These are phyloP conservation scores for Eulemur mongoz DNA, from an alignment of 2,797 vertebrate species.

Conservation along the genomic window DNA sequence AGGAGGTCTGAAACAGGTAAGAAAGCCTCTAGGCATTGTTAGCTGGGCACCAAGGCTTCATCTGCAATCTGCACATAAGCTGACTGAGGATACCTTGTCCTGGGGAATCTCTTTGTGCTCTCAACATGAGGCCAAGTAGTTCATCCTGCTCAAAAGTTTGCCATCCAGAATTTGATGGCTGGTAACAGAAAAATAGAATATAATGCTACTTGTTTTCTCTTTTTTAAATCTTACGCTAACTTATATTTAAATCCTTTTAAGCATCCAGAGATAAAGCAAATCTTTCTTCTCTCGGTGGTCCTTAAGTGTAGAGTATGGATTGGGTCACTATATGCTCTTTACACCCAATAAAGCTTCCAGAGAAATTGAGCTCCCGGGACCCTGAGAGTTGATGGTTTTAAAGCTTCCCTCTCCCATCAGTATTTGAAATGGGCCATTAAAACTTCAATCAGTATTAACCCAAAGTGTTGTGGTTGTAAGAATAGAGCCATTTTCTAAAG, in stretches of 20 bases:
- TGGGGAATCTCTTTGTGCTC: not conserved
- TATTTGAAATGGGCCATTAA: slow-evolving; percentile 26
- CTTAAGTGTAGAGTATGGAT: not conserved
- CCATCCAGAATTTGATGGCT: not conserved
- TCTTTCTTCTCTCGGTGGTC: not conserved
- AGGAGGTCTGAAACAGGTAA: not conserved
- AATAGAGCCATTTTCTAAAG: slow-evolving; percentile 1
- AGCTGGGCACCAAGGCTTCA: not conserved
- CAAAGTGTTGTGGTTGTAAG: not conserved
- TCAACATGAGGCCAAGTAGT: not conserved
- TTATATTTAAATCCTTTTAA: not conserved
- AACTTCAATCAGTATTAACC: not conserved
- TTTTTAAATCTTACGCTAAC: not conserved
- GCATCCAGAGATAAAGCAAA: not conserved
- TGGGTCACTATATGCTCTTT: not conserved
- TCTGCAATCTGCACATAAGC: not conserved
- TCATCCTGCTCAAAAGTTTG: not conserved
- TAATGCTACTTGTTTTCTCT: not conserved
- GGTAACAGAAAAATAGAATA: not conserved
- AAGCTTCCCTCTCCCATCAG: not conserved
- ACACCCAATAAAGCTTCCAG: not conserved
- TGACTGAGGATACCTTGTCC: not conserved
- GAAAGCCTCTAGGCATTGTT: not conserved
- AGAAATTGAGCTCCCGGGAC: not conserved
- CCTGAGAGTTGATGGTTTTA: not conserved